Base-by-base conservation (phyloP, 64 coral and sea anemone genomes). In the Dendrophyllia cribrosa region DNA sequence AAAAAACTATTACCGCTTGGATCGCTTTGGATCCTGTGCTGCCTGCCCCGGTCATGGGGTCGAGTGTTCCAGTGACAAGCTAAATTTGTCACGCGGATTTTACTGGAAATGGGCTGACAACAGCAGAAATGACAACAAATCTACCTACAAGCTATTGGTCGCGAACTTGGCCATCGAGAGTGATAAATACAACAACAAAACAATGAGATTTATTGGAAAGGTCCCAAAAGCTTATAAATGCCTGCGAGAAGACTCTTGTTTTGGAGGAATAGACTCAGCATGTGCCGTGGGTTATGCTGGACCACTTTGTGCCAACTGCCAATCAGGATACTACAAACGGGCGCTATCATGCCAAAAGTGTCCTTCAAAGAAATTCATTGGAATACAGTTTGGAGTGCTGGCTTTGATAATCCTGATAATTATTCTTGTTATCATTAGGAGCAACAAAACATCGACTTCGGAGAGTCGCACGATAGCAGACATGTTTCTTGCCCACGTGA, bases 241-340 rank as follows among this genome's bases (percentile, higher is more conserved):
- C 56, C 11, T 52, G 17, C 63, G 62, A 52, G 52, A 45, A 68
- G 11, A 73, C 10, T 91, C 89, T 1, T 91, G 89, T 51, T 11
- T 68, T 6, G 89, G 89, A 56, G 89, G 78, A 70, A 12, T 91
- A 7, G 60, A 72, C 14, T 58, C 77, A 1, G 15, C 53, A 19
- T 91, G 89, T 25, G 78, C 77, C 26, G 59, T 23, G 13, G 78
- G 89, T 5, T 91, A 89, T 16, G 43, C 58, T 7, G 88, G 88
- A 17, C 88, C 88, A 13, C 48, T 89, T 25, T 89, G 88, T 89
- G 88, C 73, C 9, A 59, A 48, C n/a, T 89, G 88, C 47, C n/a
- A 43, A 7, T 14, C 1, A 19, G 74, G 59, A 58, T 89, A 78
- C 58, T 89, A 89, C n/a, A n/a, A n/a, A n/a, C n/a, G n/a, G n/a